Evolutionary conservation across 2,797 vertebrate species (phyloP).

Genomic region (Steatocranus sp.): DNA sequence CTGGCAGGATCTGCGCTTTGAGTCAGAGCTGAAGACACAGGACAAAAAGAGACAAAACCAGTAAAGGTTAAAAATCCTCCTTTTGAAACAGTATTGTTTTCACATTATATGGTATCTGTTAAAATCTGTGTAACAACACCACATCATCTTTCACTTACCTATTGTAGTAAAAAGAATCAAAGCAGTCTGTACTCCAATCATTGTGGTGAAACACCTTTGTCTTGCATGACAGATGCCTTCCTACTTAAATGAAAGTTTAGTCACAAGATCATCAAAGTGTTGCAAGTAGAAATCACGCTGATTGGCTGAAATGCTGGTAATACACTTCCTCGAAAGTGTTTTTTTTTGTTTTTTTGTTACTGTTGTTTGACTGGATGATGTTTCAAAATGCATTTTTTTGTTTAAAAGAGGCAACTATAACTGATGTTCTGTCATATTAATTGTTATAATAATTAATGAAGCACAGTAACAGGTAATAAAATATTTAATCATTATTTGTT

Average conservation of each 20-base stretch:
- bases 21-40: neutral
- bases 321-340: neutral
- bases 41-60: neutral
- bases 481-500: too few species aligned
- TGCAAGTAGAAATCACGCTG: neutral
- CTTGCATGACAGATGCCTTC: rapidly evolving
- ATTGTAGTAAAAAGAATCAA: neutral
- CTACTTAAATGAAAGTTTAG: neutral
- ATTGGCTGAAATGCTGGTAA: neutral
- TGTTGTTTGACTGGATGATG: too few species aligned
- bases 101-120: slow-evolving; percentile 11
- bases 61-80: neutral
- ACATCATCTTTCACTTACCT: neutral
- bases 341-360: too few species aligned
- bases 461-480: too few species aligned
- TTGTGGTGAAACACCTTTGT: neutral
- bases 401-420: too few species aligned
- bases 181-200: neutral
- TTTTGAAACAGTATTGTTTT: rapidly evolving
- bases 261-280: neutral
- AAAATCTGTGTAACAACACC: neutral
- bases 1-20: neutral
- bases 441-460: too few species aligned
- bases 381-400: too few species aligned
- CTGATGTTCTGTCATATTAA: too few species aligned